Evolutionary conservation across 37 sponge, comb jelly and placozoan genomes (phyloP), one percentile per base, ranked within the genome.

Genomic region (Diacarnus erythraeanus): DNA sequence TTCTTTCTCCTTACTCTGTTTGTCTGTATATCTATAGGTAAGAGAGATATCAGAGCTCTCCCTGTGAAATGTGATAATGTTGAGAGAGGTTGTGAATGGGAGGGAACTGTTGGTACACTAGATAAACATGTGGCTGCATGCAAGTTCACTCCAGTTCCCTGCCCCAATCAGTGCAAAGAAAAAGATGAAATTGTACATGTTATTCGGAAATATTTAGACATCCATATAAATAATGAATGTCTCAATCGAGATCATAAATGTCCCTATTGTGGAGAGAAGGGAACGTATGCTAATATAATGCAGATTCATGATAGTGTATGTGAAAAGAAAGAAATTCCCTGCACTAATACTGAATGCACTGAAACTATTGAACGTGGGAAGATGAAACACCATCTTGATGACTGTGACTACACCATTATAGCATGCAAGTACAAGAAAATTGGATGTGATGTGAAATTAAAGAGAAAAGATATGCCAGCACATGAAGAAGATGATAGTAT

Each of bases 11-110:
- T n/a, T n/a, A n/a, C n/a, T n/a, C n/a, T n/a, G n/a, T n/a, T n/a
- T n/a, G n/a, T n/a, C n/a, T n/a, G n/a, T n/a, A n/a, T n/a, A n/a
- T n/a, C n/a, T n/a, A n/a, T 47, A 47, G 51, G 12, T 47, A 12
- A 47, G 51, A 47, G 51, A 47, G 12, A 47, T 15, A 47, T 47
- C 51, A 6, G 12, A 47, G 51, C 51, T 47, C 51, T 47, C 51
- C 12, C 10, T 38, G 57, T 79, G 35, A 69, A 54, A 40, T 81
- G 81, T n/a, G 27, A 57, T 63, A 72, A 71, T 37, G 17, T 29
- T 30, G 47, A n/a, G 9, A 78, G 42, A 41, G 81, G 81, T 0
- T 81, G 81, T 59, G 18, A 40, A 0, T 81, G 81, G 81, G 23
- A 21, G 29, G 72, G 72, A 59, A 70, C 70, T 41, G 38, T 81